Base-by-base conservation (phyloP, 2,888 invertebrate species). In the Scelioninae gen. 1 region DNA sequence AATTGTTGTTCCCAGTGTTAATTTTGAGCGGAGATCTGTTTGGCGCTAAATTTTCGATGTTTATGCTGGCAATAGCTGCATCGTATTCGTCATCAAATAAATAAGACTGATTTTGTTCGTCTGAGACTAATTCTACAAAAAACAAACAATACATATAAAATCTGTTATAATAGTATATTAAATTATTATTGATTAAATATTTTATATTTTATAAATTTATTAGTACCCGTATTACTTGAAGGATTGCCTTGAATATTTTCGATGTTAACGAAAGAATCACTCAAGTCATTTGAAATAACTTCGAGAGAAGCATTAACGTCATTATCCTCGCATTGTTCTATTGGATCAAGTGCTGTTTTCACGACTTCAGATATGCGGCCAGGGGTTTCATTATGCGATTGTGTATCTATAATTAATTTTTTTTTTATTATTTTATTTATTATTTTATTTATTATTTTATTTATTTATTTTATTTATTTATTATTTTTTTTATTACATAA, bases 341-440 rank as follows among this genome's bases (percentile, higher is more conserved):
- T 1, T 62, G 11, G n/a, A 51, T 65, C 40, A 49, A 31, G 11
- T 51, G 34, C 38, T 31, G 34, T 16, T 63, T 43, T 31, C 11
- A 15, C 31, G 29, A 31, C 29, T 43, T 62, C 45, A 43, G 63
- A 60, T 29, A 43, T 45, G 29, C 45, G 29, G 45, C 31, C 43
- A 47, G 63, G 43, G 11, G 62, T 62, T 62, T 43, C 31, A 62
- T 62, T 62, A 45, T 29, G 43, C 11, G 63, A 49, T 49, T 63
- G 16, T 63, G 2, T 53, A 53, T 23, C 47, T 47, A 16, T 40
- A 8, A 40, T 49, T 4, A 49, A 49, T n/a, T n/a, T n/a, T n/a
- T n/a, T n/a, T n/a, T n/a, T n/a, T n/a, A n/a, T n/a, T n/a, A n/a
- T n/a, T n/a, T n/a, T n/a, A n/a, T n/a, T n/a, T n/a, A n/a, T n/a